These are phyloP conservation scores for Ophiothrix spiculata DNA, from an alignment of 35 echinoderm and acorn worm genomes.

Conservation along the genomic window DNA sequence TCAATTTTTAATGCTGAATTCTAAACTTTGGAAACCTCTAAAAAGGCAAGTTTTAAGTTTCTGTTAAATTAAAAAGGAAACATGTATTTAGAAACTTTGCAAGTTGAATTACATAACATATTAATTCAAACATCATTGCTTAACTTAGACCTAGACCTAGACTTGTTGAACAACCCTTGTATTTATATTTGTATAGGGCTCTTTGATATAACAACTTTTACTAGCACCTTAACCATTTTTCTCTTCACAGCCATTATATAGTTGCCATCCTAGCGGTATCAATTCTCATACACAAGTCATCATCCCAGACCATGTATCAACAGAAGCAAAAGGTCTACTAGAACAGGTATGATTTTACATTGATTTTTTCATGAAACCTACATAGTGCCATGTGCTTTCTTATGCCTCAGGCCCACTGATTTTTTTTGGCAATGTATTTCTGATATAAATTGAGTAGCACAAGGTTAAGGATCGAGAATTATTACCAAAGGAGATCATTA, in stretches of 20 bases:
- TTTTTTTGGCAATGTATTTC: too few relatives aligned
- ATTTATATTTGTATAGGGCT: background rate
- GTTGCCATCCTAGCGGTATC: constrained; percentile 93
- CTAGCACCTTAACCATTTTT: constrained; percentile 8
- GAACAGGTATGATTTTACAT: constrained; percentile 67
- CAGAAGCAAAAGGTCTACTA: constrained; percentile 75
- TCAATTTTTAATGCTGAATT: too few relatives aligned
- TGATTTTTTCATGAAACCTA: too few relatives aligned
- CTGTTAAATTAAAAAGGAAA: too few relatives aligned
- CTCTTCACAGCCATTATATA: constrained; percentile 57
- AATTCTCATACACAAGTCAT: constrained; percentile 86
- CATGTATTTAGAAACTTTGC: background rate
- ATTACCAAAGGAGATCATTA: too few relatives aligned
- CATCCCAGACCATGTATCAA: constrained; percentile 87
- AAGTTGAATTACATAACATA: background rate
- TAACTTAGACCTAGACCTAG: background rate
- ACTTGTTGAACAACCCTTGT: background rate
- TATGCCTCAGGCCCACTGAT: too few relatives aligned
- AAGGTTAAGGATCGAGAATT: too few relatives aligned
- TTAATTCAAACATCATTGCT: too few relatives aligned
- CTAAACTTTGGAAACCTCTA: too few relatives aligned
- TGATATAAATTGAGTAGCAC: too few relatives aligned
- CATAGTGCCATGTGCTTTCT: too few relatives aligned
- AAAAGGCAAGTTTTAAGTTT: too few relatives aligned
- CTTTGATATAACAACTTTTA: background rate